Evolutionary conservation across 1,140 invertebrate species (phyloP).

Genomic region (Drosophila gunungcola): DNA sequence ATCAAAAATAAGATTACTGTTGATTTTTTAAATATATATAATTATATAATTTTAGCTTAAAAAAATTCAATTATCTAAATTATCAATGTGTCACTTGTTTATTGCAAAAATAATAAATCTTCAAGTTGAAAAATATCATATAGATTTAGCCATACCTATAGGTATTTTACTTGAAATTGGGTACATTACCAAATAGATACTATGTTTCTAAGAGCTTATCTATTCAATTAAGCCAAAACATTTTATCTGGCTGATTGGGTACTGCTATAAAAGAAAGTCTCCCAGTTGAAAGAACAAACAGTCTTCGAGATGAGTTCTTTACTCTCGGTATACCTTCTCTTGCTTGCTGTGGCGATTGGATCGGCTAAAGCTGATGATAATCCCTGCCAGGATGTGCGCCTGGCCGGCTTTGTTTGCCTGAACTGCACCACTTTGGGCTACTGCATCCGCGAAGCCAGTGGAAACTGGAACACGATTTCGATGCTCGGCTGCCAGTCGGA

Average conservation of each 20-base stretch:
- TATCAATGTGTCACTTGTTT: no score
- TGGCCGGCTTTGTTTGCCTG: constrained; percentile 65
- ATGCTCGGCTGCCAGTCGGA: constrained; percentile 57
- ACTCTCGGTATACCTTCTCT: constrained; percentile 5
- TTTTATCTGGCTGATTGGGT: neutral
- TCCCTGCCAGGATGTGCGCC: constrained; percentile 63
- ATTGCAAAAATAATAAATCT: no score
- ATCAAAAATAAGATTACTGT: no score
- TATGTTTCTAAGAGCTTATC: constrained; percentile 15
- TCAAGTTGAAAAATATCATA: no score
- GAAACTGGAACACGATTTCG: constrained; percentile 59
- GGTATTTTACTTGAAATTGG: no score
- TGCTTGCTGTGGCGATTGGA: neutral
- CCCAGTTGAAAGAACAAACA: constrained; percentile 8
- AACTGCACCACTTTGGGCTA: constrained; percentile 66
- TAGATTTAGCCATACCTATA: no score
- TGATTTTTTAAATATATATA: no score
- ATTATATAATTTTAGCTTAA: no score
- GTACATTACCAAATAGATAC: neutral
- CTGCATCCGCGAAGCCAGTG: constrained; percentile 47
- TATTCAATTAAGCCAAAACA: constrained; percentile 35
- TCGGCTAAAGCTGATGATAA: constrained; percentile 33
- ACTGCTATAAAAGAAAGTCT: constrained; percentile 16
- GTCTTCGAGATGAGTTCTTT: constrained; percentile 38
- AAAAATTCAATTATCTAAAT: no score